Percentiles rank a stretch among this genome's conserved stretches.
These are phyloP conservation scores for Polyodon spathula DNA, from an alignment of 2,113 vertebrate genomes.

Conservation along the genomic window DNA sequence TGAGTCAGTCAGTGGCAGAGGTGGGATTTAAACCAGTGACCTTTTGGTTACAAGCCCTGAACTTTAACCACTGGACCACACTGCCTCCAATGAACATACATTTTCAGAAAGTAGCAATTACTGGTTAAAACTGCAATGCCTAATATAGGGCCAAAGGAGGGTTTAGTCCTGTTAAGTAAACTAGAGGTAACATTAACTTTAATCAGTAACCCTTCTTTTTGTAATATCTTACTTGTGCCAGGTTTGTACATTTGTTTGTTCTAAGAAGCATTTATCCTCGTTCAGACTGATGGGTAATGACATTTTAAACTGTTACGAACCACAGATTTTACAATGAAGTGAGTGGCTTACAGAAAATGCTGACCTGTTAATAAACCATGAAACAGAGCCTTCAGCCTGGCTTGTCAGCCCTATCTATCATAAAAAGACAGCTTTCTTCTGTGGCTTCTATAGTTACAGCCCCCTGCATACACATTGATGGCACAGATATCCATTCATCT, in stretches of 20 bases:
- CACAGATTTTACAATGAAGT: conserved; percentile 36
- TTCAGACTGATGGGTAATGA: conserved; percentile 36
- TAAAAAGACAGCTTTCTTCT: conserved; percentile 48
- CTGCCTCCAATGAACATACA: too few relatives aligned
- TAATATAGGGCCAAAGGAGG: too few relatives aligned
- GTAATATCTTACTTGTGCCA: not conserved
- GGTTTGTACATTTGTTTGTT: not conserved
- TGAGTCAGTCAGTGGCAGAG: too few relatives aligned
- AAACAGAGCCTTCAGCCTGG: conserved; percentile 42
- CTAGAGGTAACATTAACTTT: too few relatives aligned
- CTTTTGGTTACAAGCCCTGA: too few relatives aligned
- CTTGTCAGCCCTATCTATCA: conserved; percentile 44
- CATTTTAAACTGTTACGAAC: conserved; percentile 56
- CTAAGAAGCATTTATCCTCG: conserved; percentile 8
- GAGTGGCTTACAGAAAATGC: conserved; percentile 21
- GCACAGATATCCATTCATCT: conserved; percentile 53
- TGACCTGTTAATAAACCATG: conserved; percentile 26
- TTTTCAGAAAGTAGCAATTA: too few relatives aligned
- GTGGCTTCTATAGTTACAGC: conserved; percentile 55
- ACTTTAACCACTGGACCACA: too few relatives aligned
- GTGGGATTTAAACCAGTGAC: too few relatives aligned
- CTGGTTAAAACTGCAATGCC: too few relatives aligned
- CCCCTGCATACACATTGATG: conserved; percentile 21
- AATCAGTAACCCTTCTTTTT: too few relatives aligned
- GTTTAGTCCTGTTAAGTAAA: too few relatives aligned